Percentiles rank a stretch among this genome's conserved stretches.
Conservation (phyloP, 2,797 vertebrate genomes). For the Pitangus sulphuratus region DNA sequence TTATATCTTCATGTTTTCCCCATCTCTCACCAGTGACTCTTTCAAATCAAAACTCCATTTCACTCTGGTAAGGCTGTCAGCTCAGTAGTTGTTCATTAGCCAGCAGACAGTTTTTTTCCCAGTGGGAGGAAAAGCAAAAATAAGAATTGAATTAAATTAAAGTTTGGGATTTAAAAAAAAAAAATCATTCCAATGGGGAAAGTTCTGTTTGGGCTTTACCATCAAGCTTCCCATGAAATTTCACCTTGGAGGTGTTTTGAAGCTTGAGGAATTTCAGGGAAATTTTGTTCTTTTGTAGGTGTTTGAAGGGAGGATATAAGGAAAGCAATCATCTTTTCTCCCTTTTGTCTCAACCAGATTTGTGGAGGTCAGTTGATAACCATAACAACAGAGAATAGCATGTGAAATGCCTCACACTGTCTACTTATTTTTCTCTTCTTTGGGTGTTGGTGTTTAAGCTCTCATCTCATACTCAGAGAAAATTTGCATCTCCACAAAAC, state of each 20-base stretch:
- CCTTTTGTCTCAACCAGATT: neutral
- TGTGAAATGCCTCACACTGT: neutral
- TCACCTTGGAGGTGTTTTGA: neutral
- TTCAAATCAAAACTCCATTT: neutral
- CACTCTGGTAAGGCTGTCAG: neutral
- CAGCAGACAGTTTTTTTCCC: neutral
- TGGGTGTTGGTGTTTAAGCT: neutral
- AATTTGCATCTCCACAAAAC: constrained; percentile 34
- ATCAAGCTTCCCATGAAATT: neutral
- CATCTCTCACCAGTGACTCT: neutral
- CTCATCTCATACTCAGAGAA: neutral
- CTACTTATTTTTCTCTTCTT: constrained; percentile 35
- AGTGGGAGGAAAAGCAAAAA: neutral
- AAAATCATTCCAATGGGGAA: neutral
- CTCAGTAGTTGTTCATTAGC: neutral
- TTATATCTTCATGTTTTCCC: neutral
- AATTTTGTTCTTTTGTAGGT: neutral
- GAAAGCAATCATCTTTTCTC: neutral
- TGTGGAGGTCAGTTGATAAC: neutral
- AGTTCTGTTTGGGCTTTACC: neutral
- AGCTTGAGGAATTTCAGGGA: neutral
- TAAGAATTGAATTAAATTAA: neutral
- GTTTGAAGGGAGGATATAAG: neutral
- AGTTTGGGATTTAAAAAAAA: neutral
- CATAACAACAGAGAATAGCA: neutral